These are phyloP conservation scores for Nannobrachium achirus DNA, from an alignment of 2,113 vertebrate genomes.

Conservation along the genomic window DNA sequence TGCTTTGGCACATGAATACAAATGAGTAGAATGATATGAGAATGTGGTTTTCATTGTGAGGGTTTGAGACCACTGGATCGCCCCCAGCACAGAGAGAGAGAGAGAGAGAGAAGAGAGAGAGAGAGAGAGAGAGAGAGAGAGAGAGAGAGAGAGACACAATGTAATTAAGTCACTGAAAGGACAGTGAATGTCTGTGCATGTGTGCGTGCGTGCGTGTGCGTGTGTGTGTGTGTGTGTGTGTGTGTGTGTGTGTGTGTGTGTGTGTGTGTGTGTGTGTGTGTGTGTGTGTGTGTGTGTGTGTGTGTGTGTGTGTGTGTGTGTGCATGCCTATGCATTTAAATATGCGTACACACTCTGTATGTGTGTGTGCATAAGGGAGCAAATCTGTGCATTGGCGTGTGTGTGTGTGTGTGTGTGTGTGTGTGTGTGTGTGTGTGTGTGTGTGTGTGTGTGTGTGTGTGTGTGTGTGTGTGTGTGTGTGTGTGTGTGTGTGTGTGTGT, in stretches of 20 bases:
- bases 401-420: not conserved
- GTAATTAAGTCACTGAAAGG: constrained; percentile 61
- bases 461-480: constrained; percentile 21
- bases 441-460: not conserved
- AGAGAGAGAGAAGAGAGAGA: not conserved
- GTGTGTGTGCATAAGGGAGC: too few relatives aligned
- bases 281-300: too few relatives aligned
- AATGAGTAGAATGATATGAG: constrained; percentile 66
- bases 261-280: too few relatives aligned
- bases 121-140: not conserved
- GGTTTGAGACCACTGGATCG: constrained; percentile 41
- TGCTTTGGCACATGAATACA: constrained; percentile 46
- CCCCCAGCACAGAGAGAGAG: not conserved
- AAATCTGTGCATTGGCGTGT: not conserved
- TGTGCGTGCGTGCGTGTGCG: constrained; percentile 14
- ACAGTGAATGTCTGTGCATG: constrained; percentile 24
- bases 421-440: not conserved
- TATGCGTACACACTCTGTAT: too few relatives aligned
- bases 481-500: constrained; percentile 3
- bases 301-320: not conserved
- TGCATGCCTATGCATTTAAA: too few relatives aligned
- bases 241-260: not conserved
- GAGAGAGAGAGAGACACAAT: constrained; percentile 10
- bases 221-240: not conserved
- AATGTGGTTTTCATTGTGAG: constrained; percentile 66